A percentile compares a stretch with the other conserved stretches of the same genome.
Conservation (phyloP, 2,888 invertebrate genomes). For the Phaedon cochleariae region DNA sequence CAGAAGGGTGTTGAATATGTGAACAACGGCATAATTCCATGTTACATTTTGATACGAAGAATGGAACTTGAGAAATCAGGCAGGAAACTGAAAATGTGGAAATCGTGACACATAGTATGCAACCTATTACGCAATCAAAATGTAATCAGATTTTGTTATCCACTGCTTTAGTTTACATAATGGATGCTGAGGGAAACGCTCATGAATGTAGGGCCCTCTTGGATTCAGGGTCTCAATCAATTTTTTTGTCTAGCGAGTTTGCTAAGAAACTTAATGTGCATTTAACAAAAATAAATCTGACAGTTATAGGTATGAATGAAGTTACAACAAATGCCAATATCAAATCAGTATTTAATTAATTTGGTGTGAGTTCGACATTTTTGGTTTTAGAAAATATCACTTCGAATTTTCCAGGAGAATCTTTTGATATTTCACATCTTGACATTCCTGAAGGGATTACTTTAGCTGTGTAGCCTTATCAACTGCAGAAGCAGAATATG, state of each 20-base stretch:
- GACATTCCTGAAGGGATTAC: conserved; percentile 24
- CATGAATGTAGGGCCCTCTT: conserved; percentile 5
- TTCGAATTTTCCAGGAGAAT: conserved; percentile 15
- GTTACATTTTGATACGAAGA: too few species aligned
- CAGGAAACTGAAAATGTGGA: too few species aligned
- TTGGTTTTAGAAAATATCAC: conserved; percentile 30
- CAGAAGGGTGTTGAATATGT: too few species aligned
- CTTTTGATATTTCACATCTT: conserved; percentile 1
- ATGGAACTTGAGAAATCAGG: too few species aligned
- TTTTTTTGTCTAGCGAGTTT: conserved; percentile 18
- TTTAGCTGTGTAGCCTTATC: too few species aligned
- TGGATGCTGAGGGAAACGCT: too few species aligned
- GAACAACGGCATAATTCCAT: too few species aligned
- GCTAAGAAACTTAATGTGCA: conserved; percentile 5
- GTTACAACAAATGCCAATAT: not conserved
- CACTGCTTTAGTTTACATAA: too few species aligned
- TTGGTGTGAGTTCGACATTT: conserved; percentile 9
- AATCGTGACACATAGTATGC: too few species aligned
- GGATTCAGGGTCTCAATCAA: conserved; percentile 26
- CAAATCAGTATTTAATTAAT: not conserved
- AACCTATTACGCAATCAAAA: too few species aligned
- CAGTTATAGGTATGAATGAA: conserved; percentile 24
- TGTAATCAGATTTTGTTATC: too few species aligned
- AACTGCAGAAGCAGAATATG: too few species aligned
- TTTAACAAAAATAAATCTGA: conserved; percentile 14